Conservation (phyloP, 2,113 vertebrate genomes). For the Trichechus manatus region DNA sequence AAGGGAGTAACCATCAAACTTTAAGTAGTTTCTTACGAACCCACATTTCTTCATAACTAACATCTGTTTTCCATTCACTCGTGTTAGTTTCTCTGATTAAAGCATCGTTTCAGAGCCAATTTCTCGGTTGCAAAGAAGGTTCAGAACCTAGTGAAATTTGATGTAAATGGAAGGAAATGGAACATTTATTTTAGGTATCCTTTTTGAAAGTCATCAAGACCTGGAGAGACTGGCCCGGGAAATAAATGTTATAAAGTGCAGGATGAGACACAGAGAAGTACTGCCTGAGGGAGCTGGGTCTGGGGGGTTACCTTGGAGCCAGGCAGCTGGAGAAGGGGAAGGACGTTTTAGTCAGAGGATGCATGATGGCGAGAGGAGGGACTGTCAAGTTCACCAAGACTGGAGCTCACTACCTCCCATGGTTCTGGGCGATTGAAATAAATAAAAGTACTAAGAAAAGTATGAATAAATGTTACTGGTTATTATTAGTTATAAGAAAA, state of each 20-base stretch:
- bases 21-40: constrained; percentile 51
- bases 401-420: accelerated
- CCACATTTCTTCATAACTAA: constrained; percentile 24
- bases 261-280: not conserved
- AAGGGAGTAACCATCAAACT: not conserved
- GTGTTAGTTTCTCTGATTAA: constrained; percentile 66
- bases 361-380: accelerated
- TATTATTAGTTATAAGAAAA: not conserved
- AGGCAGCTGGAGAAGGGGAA: not conserved
- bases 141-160: not conserved
- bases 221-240: not conserved
- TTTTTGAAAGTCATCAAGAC: not conserved
- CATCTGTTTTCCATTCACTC: constrained; percentile 72
- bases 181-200: not conserved
- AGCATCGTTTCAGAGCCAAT: constrained; percentile 50
- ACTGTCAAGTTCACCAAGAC: accelerated
- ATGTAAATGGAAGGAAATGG: constrained; percentile 34
- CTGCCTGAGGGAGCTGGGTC: not conserved
- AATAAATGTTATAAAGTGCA: not conserved
- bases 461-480: not conserved
- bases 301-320: not conserved
- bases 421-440: accelerated
- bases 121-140: constrained; percentile 41
- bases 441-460: not conserved
- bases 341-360: not conserved